Evolutionary conservation across 1,140 invertebrate species (phyloP), one percentile per base, ranked within the genome.

Genomic region (Scaptomyza pallida): DNA sequence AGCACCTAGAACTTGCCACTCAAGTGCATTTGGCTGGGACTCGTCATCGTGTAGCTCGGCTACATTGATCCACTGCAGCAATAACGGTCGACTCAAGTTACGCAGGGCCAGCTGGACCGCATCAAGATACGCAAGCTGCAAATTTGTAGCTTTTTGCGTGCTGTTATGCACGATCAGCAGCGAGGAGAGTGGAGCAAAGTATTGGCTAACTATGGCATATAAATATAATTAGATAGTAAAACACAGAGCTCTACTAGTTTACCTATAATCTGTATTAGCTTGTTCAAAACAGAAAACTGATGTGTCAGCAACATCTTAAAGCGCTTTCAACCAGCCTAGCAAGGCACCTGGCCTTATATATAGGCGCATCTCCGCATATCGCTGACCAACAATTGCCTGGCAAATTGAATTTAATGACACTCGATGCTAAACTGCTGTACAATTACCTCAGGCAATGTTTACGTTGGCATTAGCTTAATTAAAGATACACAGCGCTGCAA

Each of bases 1-100:
- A 5, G 76, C 70, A 19, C 33, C 52, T 40, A 89, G 54, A 33
- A 85, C 41, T 44, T 69, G 62, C 41, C 47, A 15, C 17, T 85
- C 71, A 15, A 89, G 10, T 0, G 48, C 54, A 21, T 43, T 37
- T 6, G 55, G 15, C 9, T 51, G 37, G 9, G 43, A 10, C 8
- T 19, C 45, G 15, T 55, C 47, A 10, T 61, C 55, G 9, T 19
- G 33, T 4, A 90, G 45, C 47, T 75, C 15, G 9, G 51, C 74
- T 19, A 90, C 71, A 73, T 89, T 70, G 23, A 90, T 81, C 89
- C 89, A 90, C 45, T 90, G 88, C 17, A 90, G 48, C 33, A 71
- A 45, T 40, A 74, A 33, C 1, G 80, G 55, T 12, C 40, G 52
- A 10, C 50, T 60, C 9, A 80, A 48, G 33, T 88, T 68, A 12